Percentiles rank a stretch among this genome's conserved stretches.
Conservation (phyloP, 1,140 invertebrate species). For the Alviniconcha marisindica region DNA sequence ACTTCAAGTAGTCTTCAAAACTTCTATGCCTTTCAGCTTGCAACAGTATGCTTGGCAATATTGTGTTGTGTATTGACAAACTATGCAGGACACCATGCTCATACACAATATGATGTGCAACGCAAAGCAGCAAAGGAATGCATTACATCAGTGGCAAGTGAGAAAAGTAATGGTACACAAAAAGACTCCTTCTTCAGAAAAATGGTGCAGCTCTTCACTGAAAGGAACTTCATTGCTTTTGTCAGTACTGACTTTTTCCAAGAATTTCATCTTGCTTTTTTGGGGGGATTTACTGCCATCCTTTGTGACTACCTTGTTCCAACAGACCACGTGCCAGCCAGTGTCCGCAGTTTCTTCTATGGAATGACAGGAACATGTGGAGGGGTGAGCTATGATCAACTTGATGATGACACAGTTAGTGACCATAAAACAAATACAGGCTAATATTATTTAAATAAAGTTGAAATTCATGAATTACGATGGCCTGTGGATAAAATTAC, state of each 20-base stretch:
- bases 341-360: constrained; percentile 59
- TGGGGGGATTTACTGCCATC: constrained; percentile 62
- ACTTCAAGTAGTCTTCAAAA: constrained; percentile 67
- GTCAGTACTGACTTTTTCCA: constrained; percentile 66
- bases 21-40: constrained; percentile 70
- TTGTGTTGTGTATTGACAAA: constrained; percentile 58
- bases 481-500: no score
- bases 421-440: no score
- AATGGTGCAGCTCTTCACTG: constrained; percentile 57
- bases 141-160: no score
- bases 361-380: constrained; percentile 46
- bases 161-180: no score
- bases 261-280: constrained; percentile 60
- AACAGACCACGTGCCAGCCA: constrained; percentile 39
- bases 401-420: no score
- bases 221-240: constrained; percentile 64
- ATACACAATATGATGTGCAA: constrained; percentile 64
- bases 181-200: constrained; percentile 53
- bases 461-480: no score
- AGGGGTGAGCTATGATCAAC: background rate
- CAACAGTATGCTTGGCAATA: constrained; percentile 61
- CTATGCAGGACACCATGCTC: constrained; percentile 64
- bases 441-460: no score
- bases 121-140: no score
- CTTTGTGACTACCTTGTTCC: constrained; percentile 62